Evolutionary conservation across 2,888 invertebrate genomes (phyloP).

Genomic region (Eristalinus aeneus): DNA sequence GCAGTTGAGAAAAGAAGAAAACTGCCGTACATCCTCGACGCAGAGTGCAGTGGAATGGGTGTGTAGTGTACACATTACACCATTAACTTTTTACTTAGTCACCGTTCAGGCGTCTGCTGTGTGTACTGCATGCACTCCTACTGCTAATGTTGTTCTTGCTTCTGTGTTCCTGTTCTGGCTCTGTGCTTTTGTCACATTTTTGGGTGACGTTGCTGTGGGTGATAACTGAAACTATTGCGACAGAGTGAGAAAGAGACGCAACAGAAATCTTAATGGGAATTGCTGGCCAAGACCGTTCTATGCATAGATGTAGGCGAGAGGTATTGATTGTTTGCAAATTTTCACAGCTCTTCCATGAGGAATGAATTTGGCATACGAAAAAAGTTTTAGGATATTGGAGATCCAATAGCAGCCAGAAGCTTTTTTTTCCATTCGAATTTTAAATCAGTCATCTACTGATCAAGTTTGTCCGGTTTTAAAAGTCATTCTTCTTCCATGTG

Average conservation of each 20-base stretch:
- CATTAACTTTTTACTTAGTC: slow-evolving; percentile 23
- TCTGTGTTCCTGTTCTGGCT: background rate
- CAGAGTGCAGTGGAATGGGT: slow-evolving; percentile 29
- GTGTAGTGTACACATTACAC: slow-evolving; percentile 20
- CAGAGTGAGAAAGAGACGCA: background rate
- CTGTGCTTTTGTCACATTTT: slow-evolving; percentile 12
- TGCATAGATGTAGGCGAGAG: background rate
- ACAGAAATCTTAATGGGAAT: background rate
- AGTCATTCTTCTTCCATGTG: too few relatives aligned
- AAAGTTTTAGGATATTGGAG: background rate
- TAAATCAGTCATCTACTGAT: background rate
- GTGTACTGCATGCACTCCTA: slow-evolving; percentile 36
- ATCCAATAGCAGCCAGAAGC: background rate
- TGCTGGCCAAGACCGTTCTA: background rate
- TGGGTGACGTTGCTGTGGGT: slow-evolving; percentile 17
- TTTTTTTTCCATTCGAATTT: background rate
- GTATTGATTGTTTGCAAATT: background rate
- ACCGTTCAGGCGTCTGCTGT: slow-evolving; percentile 33
- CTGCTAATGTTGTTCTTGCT: slow-evolving; percentile 35
- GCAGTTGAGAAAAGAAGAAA: slow-evolving; percentile 15
- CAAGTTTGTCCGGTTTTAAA: too few relatives aligned
- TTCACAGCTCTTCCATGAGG: background rate
- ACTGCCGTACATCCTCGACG: slow-evolving; percentile 6
- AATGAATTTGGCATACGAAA: background rate
- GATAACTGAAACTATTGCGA: slow-evolving; percentile 34